Conservation (phyloP, 2,113 vertebrate genomes). For the Aphelocoma coerulescens region DNA sequence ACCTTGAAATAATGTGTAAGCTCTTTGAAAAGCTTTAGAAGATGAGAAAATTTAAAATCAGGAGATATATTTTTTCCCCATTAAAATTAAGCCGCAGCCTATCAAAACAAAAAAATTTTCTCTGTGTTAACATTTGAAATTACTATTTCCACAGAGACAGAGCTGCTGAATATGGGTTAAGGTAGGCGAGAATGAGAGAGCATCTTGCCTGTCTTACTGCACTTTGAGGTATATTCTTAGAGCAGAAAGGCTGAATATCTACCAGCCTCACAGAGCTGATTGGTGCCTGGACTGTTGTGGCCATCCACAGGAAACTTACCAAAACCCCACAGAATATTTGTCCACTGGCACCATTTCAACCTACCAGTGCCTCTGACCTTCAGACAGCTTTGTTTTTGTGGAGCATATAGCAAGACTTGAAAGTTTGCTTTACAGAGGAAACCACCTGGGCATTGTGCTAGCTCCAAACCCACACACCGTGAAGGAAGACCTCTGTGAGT, state of each 20-base stretch:
- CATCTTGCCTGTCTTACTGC: neutral
- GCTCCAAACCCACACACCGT: neutral
- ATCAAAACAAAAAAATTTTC: neutral
- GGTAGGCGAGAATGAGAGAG: neutral
- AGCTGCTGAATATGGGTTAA: neutral
- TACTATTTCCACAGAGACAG: neutral
- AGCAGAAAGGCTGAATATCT: neutral
- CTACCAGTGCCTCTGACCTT: neutral
- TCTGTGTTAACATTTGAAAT: neutral
- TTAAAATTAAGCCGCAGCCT: neutral
- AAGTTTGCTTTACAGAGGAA: neutral
- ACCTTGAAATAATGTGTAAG: neutral
- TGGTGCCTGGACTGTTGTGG: neutral
- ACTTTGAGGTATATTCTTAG: neutral
- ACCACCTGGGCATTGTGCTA: neutral
- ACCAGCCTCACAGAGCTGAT: neutral
- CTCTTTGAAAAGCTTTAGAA: neutral
- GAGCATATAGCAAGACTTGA: neutral
- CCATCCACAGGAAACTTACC: neutral
- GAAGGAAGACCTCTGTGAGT: constrained; percentile 32
- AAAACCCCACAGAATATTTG: neutral
- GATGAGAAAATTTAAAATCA: neutral
- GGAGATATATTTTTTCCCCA: neutral
- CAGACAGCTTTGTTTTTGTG: neutral
- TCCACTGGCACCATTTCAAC: neutral